Base-by-base conservation (phyloP, 2,888 invertebrate genomes). In the Frankliniella intonsa region DNA sequence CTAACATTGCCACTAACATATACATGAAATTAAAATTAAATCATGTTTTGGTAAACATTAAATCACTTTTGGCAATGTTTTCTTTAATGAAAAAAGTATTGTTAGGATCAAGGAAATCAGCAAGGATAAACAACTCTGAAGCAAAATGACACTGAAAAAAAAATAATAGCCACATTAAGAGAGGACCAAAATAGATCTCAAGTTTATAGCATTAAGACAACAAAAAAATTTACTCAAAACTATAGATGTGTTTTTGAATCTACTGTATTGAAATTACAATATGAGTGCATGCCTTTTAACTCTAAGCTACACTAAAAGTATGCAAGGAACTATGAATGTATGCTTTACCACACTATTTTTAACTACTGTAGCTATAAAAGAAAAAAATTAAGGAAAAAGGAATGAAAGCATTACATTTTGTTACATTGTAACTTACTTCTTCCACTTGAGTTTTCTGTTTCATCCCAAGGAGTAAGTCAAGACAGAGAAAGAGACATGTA, bases 361-460 rank as follows among this genome's bases (percentile, higher is more conserved):
- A n/a, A n/a, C n/a, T n/a, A n/a, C n/a, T n/a, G n/a, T n/a, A n/a
- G n/a, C 14, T n/a, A 80, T 65, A 22, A 25, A 27, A 17, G 55
- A 80, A 80, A 80, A 19, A 49, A 50, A 27, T 49, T 14, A 79
- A 19, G n/a, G 80, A 81, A 82, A 80, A 27, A 69, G 79, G 83
- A 84, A 83, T 83, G 38, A 82, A 25, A 38, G 38, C 38, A 38
- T 38, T 55, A 55, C 55, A 55, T 14, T 55, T 55, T 55, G 55
- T 22, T n/a, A 84, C 22, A 82, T 80, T 62, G 62, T 38, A 82
- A 93, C 94, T 95, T 93, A 97, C 97, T 96, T 97, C 90, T 96
- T 97, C 97, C 97, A 97, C 89, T 96, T 95, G 86, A 97, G 93
- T 90, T 96, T 97, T 91, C 97, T 97, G 91, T 87, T 86, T 84